These are phyloP conservation scores for Cyrtorhinus lividipennis DNA, from an alignment of 1,140 invertebrate genomes.

Conservation along the genomic window DNA sequence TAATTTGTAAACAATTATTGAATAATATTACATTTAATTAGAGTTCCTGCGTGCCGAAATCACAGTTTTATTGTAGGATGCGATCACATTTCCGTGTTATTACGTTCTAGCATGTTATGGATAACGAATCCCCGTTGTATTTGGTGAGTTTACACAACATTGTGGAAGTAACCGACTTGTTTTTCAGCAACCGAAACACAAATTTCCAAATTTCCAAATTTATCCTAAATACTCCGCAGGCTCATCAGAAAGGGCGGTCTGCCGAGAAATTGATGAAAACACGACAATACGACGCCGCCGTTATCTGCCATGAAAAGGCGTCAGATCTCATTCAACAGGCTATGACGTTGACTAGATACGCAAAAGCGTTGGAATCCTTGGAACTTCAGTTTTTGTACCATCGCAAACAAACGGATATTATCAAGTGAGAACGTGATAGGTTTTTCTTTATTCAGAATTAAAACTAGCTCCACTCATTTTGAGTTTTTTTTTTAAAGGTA, in stretches of 20 bases:
- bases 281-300: slow-evolving; percentile 43
- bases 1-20: too few species aligned
- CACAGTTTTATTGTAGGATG: too few species aligned
- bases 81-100: too few species aligned
- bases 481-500: too few species aligned
- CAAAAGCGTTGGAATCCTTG: slow-evolving; percentile 40
- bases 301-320: slow-evolving; percentile 44
- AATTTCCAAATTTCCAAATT: too few species aligned
- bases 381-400: slow-evolving; percentile 45
- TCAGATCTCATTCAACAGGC: slow-evolving; percentile 40
- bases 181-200: too few species aligned
- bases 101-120: slow-evolving; percentile 18
- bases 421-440: slow-evolving; percentile 30
- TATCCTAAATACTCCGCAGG: too few species aligned
- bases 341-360: slow-evolving; percentile 35
- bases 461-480: slow-evolving; percentile 2
- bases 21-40: too few species aligned
- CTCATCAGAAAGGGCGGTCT: slow-evolving; percentile 45
- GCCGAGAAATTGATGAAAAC: slow-evolving; percentile 41
- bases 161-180: too few species aligned
- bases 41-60: too few species aligned
- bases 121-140: slow-evolving; percentile 19
- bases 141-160: slow-evolving; percentile 20
- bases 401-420: slow-evolving; percentile 38
- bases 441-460: not conserved